Evolutionary conservation across 2,797 vertebrate species (phyloP).

Genomic region (Sylvilagus floridanus): DNA sequence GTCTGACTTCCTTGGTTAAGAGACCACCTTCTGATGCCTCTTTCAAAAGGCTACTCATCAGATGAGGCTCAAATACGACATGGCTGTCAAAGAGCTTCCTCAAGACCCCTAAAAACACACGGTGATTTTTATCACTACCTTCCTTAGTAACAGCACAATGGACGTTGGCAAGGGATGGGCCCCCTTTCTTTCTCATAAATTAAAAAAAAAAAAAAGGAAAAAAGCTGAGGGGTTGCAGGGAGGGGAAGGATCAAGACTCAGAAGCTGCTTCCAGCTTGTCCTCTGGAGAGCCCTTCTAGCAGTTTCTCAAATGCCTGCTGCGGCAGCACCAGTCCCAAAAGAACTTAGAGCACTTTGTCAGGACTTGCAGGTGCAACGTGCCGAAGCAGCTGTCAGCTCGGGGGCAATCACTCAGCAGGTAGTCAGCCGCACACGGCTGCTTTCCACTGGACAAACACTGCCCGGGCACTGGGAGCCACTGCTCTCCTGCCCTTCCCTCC

Average conservation of each 20-base stretch:
- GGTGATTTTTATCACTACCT: not conserved
- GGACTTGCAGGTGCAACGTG: constrained; percentile 83
- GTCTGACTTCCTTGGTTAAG: not conserved
- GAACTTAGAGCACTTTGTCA: constrained; percentile 77
- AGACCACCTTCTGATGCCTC: not conserved
- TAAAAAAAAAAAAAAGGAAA: too few species aligned
- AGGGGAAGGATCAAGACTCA: not conserved
- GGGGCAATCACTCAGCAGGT: constrained; percentile 86
- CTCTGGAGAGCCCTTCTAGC: constrained; percentile 64
- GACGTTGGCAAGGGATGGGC: not conserved
- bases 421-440: constrained; percentile 79
- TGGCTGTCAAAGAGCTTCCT: constrained; percentile 36
- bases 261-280: constrained; percentile 69
- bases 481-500: constrained; percentile 74
- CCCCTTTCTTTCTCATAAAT: constrained; percentile 35
- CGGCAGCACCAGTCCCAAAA: constrained; percentile 79
- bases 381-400: constrained; percentile 88
- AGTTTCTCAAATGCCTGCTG: constrained; percentile 64
- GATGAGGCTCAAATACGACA: constrained; percentile 3
- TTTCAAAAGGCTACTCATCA: not conserved
- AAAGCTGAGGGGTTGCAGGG: constrained; percentile 5
- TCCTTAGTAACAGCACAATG: constrained; percentile 26
- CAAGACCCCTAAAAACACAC: not conserved
- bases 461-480: not conserved
- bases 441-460: constrained; percentile 87